Evolutionary conservation across 2,888 invertebrate species (phyloP).

Genomic region (Erpobdella octoculata): DNA sequence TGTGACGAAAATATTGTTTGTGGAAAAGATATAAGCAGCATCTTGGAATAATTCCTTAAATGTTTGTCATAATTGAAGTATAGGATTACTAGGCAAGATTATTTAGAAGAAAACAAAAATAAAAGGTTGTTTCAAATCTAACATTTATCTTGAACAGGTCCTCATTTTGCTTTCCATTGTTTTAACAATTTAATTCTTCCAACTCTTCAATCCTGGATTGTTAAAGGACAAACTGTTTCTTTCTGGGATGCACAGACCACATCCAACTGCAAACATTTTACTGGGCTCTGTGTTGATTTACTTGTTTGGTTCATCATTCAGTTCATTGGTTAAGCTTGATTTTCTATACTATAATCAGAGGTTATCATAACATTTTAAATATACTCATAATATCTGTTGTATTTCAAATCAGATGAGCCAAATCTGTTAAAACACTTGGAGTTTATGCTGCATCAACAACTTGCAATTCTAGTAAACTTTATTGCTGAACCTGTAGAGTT

Average conservation of each 20-base stretch:
- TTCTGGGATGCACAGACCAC: slow-evolving; percentile 63
- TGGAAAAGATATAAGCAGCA: too few species aligned
- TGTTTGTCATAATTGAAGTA: too few species aligned
- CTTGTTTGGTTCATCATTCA: slow-evolving; percentile 76
- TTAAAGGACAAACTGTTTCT: slow-evolving; percentile 47
- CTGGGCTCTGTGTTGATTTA: slow-evolving; percentile 81
- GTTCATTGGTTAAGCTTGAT: slow-evolving; percentile 59
- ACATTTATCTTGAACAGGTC: too few species aligned
- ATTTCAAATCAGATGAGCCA: slow-evolving; percentile 6
- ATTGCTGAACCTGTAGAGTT: slow-evolving; percentile 80
- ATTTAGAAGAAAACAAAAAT: too few species aligned
- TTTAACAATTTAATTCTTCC: slow-evolving; percentile 83
- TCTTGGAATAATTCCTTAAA: too few species aligned
- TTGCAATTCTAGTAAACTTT: slow-evolving; percentile 79
- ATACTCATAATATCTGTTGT: not conserved
- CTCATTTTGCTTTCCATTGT: slow-evolving; percentile 80
- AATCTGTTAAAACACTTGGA: slow-evolving; percentile 52
- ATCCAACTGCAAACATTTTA: slow-evolving; percentile 87
- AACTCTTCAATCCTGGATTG: slow-evolving; percentile 84
- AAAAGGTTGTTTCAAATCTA: too few species aligned
- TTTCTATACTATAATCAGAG: too few species aligned
- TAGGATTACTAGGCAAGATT: too few species aligned
- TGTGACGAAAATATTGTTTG: too few species aligned
- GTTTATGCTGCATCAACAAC: slow-evolving; percentile 74
- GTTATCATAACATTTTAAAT: too few species aligned